Evolutionary conservation across 2,113 vertebrate species (phyloP), one percentile per base, ranked within the genome.

Genomic region (Phalacrocorax carbo): DNA sequence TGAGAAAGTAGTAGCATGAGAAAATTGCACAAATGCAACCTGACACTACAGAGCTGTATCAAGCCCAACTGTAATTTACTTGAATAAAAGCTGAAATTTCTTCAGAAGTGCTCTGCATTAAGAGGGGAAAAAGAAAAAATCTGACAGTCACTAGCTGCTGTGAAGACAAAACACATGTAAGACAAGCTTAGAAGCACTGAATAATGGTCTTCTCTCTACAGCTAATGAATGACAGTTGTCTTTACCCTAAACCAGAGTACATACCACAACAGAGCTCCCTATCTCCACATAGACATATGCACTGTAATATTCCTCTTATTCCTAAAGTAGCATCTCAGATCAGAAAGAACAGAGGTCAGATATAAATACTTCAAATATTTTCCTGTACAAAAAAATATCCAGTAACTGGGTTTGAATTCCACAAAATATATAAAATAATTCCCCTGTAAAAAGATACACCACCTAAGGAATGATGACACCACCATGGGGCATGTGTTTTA

Each of bases 401-500:
- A 81, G 0, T 32, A 73, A 66, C 1, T 15, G 3, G 6, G 1
- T 42, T 81, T 69, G 8, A 82, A 64, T 75, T 60, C 16, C 16
- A 55, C 16, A 78, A 89, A 25, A n/a, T 4, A 15, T 5, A 22
- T 2, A 46, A 23, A 66, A 30, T 25, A 17, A 44, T 27, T 72
- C 61, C 29, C 17, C 20, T 54, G 7, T 57, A 65, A 83, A 64
- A 60, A 46, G 10, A 52, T 23, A 32, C 11, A 55, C 0, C 4
- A 29, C 5, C 9, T 62, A 32, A 60, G 27, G 11, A 92, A 83
- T 36, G 14, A 6, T 48, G 44, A 23, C 4, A 9, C 9, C 26
- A 27, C 44, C 34, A 61, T 0, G 0, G 5, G 7, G 4, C 14
- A 38, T 0, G 1, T 2, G 2, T 5, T 68, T 87, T 23, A 71